phyloP scores from a whole-genome alignment of 2,888 invertebrate genomes.

The Zeuzera pyrina region DNA sequence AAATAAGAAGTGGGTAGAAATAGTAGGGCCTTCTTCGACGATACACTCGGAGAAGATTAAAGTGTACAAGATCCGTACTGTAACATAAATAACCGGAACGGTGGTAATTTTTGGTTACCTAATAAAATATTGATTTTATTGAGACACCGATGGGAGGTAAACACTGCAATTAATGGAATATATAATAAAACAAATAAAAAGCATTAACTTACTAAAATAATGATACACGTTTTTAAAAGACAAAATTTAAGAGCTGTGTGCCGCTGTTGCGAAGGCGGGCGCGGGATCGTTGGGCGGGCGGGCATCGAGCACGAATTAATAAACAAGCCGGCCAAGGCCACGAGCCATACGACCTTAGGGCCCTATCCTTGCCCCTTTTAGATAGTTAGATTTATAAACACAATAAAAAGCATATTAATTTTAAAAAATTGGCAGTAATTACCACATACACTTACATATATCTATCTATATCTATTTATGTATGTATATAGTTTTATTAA shows the following conservation, averaged over 20 bases:
- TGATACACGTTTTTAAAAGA: slow-evolving; percentile 40
- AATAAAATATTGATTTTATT: slow-evolving; percentile 12
- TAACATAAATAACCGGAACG: slow-evolving; percentile 55
- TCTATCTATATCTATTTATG: too few species aligned
- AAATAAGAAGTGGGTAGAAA: slow-evolving; percentile 69
- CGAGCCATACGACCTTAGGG: slow-evolving; percentile 44
- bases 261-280: slow-evolving; percentile 50
- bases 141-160: too few species aligned
- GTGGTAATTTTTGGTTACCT: slow-evolving; percentile 32
- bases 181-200: too few species aligned
- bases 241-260: slow-evolving; percentile 58
- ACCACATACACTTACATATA: too few species aligned
- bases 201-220: neutral
- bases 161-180: too few species aligned
- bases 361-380: slow-evolving; percentile 41
- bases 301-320: slow-evolving; percentile 61
- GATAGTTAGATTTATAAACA: too few species aligned
- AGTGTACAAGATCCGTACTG: slow-evolving; percentile 47
- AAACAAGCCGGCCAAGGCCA: slow-evolving; percentile 65
- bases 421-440: too few species aligned
- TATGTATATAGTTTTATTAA: too few species aligned
- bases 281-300: slow-evolving; percentile 36
- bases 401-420: too few species aligned
- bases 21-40: slow-evolving; percentile 53
- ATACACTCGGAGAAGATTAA: slow-evolving; percentile 68